Evolutionary conservation across 2,113 vertebrate species (phyloP), one percentile per base, ranked within the genome.

Genomic region (Lasiurus borealis): DNA sequence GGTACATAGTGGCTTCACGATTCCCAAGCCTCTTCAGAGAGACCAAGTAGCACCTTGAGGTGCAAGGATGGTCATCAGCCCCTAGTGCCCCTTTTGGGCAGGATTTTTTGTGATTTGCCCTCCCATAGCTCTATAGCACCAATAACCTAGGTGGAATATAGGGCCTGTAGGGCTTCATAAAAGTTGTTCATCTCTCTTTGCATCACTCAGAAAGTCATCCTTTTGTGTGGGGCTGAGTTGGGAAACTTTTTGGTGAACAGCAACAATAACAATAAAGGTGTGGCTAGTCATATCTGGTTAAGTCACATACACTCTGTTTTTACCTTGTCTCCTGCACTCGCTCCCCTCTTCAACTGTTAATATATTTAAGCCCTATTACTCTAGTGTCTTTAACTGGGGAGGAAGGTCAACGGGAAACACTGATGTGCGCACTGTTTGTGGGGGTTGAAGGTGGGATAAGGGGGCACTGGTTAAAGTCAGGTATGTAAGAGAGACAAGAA

Each of bases 341-440:
- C n/a, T 15, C 1, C 6, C 27, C 6, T 59, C 69, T 69, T 48
- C 57, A 88, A 5, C 12, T 21, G 10, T 69, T 40, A 4, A 10
- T 2, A 6, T 34, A 31, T 31, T 40, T 69, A 19, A 29, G 44
- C 76, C 23, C 34, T 29, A 16, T 44, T 27, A 15, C 11, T 59
- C n/a, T 23, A 6, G 31, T n/a, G 66, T 25, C 27, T 69, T 54
- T 69, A 59, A 12, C 54, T 7, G 10, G 34, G 59, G 59, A 48
- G 44, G 57, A 10, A 46, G 7, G 23, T 11, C 18, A 19, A 18
- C 1, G 21, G 50, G 31, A 69, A 34, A 31, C 6, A 13, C 36
- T 75, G n/a, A 0, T 21, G 0, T 8, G 23, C 5, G 21, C 14
- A 3, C 8, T 10, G 7, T 29, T 0, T 52, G 48, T 89, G 52